A percentile compares a stretch with the other conserved stretches of the same genome.
Evolutionary conservation across 2,797 vertebrate genomes (phyloP).

Genomic region (Danio choprae): DNA sequence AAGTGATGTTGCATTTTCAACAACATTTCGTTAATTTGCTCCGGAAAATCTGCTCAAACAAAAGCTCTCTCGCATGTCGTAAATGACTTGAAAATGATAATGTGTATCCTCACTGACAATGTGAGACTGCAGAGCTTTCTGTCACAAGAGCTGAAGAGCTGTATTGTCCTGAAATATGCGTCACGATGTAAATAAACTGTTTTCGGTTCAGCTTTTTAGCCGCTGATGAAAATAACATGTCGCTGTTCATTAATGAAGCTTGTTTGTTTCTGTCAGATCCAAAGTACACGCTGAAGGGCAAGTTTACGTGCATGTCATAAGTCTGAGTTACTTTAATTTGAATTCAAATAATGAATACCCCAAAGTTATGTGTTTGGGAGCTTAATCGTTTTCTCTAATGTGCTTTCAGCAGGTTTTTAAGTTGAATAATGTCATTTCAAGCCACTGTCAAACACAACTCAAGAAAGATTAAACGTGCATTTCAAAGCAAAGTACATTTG

Average conservation of each 20-base stretch:
- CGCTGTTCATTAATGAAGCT: neutral
- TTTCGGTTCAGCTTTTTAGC: neutral
- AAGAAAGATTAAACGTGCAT: neutral
- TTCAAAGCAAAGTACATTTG: neutral
- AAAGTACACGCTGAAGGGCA: conserved; percentile 15
- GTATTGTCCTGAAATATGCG: neutral
- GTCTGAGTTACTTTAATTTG: conserved; percentile 6
- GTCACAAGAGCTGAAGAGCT: neutral
- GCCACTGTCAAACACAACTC: neutral
- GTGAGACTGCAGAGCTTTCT: neutral
- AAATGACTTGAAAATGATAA: neutral
- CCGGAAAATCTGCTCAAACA: neutral
- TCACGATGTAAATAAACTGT: neutral
- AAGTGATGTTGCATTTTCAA: conserved; percentile 65
- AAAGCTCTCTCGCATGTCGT: neutral
- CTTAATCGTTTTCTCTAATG: neutral
- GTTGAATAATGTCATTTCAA: neutral
- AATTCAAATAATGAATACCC: conserved; percentile 1
- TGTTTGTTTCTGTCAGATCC: conserved; percentile 4
- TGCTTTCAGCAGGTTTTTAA: conserved; percentile 59
- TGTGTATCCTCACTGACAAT: neutral
- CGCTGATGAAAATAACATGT: neutral
- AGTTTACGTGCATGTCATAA: conserved; percentile 18
- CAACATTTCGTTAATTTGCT: neutral
- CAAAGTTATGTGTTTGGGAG: neutral